These are phyloP conservation scores for Meloe dianella DNA, from an alignment of 2,888 invertebrate genomes.

Conservation along the genomic window DNA sequence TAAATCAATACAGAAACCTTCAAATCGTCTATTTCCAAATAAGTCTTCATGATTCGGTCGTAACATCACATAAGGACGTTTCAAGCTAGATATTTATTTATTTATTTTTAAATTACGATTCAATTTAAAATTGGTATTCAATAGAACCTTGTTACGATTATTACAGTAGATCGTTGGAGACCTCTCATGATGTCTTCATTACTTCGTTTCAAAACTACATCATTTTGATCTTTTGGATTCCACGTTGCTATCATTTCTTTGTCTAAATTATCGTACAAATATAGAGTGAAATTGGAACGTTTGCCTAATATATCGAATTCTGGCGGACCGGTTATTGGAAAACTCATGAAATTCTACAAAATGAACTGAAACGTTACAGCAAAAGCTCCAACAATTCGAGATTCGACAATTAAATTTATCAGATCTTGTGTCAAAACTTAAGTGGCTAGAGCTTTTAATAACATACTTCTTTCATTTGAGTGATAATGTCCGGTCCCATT, in stretches of 20 bases:
- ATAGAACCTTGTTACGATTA: conserved; percentile 48
- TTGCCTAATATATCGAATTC: conserved; percentile 70
- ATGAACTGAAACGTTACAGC: no score
- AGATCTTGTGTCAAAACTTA: no score
- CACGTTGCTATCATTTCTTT: conserved; percentile 60
- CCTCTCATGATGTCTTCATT: conserved; percentile 43
- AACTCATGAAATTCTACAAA: conserved; percentile 7
- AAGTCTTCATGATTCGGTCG: conserved; percentile 61
- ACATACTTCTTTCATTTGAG: neutral
- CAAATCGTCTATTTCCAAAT: conserved; percentile 76
- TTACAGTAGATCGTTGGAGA: neutral
- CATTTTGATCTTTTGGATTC: conserved; percentile 46
- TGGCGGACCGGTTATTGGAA: conserved; percentile 47
- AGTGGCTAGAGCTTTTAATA: neutral
- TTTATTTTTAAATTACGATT: neutral
- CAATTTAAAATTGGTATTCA: no score
- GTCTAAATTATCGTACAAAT: conserved; percentile 63
- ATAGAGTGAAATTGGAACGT: conserved; percentile 64
- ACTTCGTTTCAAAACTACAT: conserved; percentile 37
- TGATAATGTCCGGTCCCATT: neutral
- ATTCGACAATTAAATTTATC: no score
- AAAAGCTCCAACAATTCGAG: no score
- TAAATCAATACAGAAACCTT: conserved; percentile 89
- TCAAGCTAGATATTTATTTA: conserved; percentile 56
- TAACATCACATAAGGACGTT: conserved; percentile 69